Evolutionary conservation across 2,797 vertebrate genomes (phyloP), one percentile per base, ranked within the genome.

Genomic region (Hoplostethus atlanticus): DNA sequence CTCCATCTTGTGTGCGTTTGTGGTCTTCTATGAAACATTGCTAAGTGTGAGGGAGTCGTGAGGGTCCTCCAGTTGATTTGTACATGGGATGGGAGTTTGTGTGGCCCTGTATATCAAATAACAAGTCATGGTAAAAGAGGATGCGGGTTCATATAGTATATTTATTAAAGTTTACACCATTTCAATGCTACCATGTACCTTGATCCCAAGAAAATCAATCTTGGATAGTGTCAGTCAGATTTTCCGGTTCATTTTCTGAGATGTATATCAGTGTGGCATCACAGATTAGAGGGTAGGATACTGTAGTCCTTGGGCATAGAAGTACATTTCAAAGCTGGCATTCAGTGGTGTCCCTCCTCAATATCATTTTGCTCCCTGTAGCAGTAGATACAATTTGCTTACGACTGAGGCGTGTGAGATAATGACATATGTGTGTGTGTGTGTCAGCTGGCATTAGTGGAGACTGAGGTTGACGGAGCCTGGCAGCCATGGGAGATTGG

Each of bases 1-100:
- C 81, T 85, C 83, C 73, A 71, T 87, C 71, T 56, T 58, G 3
- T 50, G 40, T 57, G 58, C 60, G 52, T 81, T 34, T 28, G 44
- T 54, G 42, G n/a, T 65, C 51, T 64, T 48, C 15, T 70, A 38
- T 66, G 48, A 25, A 56, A 62, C 59, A 64, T 28, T 51, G 30
- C 40, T 2, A 72, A 34, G 30, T 55, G 56, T 25, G 46, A 56
- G 53, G 44, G 75, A 64, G 61, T 10, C 12, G 69, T 17, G 38
- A 42, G 21, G 13, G 40, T 34, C 8, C 6, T 74, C 54, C 73
- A 31, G 31, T 55, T 69, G 59, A 67, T 58, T 52, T 48, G 73
- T 51, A 15, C 30, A 42, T 54, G 16, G 28, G 36, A 65, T 50
- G 11, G 40, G 60, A 34, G 38, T 30, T 28, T 47, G 25, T 13